These are phyloP conservation scores for Nilaparvata lugens DNA, from an alignment of 1,140 invertebrate species.

Conservation along the genomic window DNA sequence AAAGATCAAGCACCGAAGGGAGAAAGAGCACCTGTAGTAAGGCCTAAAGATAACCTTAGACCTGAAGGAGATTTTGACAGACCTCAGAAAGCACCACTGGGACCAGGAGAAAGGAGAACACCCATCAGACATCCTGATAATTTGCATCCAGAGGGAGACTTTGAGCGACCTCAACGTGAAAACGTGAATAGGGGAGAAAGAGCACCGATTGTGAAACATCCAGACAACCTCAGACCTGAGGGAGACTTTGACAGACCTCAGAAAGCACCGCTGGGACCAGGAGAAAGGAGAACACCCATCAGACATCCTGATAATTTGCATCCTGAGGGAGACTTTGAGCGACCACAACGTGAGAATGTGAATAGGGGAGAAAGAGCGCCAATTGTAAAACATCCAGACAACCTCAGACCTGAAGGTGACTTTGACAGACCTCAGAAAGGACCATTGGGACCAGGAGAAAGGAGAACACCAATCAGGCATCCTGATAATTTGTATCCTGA, in stretches of 20 bases:
- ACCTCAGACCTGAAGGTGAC: conserved; percentile 50
- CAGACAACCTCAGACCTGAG: conserved; percentile 41
- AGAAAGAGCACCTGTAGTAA: conserved; percentile 38
- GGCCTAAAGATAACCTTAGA: conserved; percentile 42
- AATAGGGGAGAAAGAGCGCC: conserved; percentile 43
- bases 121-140: conserved; percentile 49
- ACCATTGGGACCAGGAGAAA: conserved; percentile 33
- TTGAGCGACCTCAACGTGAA: conserved; percentile 37
- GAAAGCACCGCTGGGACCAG: conserved; percentile 22
- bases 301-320: conserved; percentile 45
- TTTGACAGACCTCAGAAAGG: conserved; percentile 40
- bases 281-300: conserved; percentile 28
- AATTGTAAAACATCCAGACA: conserved; percentile 46
- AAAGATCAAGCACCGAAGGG: conserved; percentile 36
- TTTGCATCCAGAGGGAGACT: conserved; percentile 50
- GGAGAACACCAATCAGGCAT: conserved; percentile 30
- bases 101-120: conserved; percentile 42
- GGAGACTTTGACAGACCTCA: conserved; percentile 35
- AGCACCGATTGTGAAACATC: conserved; percentile 30
- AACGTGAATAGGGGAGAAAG: conserved; percentile 33
- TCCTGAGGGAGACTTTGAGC: conserved; percentile 43
- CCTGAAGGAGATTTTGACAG: conserved; percentile 36
- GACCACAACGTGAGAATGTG: conserved; percentile 34
- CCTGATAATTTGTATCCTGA: conserved; percentile 41
- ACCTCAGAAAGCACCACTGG: conserved; percentile 24